These are phyloP conservation scores for Spilogale gracilis DNA, from an alignment of 2,113 vertebrate species.

Conservation along the genomic window DNA sequence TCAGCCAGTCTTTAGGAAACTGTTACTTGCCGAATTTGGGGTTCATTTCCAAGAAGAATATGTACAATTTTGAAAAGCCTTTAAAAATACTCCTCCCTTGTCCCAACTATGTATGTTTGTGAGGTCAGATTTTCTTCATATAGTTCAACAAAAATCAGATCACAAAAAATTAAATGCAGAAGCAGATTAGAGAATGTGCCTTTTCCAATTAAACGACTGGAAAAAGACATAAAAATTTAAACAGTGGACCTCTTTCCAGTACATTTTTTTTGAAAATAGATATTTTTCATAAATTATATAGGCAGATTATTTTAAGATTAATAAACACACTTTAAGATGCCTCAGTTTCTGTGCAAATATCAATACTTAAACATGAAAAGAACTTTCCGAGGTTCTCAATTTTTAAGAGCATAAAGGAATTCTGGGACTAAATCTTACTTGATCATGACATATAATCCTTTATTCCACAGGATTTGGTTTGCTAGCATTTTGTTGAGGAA, in stretches of 20 bases:
- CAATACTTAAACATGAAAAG: neutral
- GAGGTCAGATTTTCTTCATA: neutral
- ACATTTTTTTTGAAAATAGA: neutral
- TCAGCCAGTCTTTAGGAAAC: neutral
- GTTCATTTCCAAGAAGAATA: neutral
- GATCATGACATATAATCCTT: neutral
- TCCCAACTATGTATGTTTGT: neutral
- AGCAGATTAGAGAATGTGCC: neutral
- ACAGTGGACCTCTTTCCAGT: too few relatives aligned
- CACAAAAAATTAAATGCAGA: neutral
- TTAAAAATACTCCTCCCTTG: neutral
- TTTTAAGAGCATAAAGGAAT: neutral
- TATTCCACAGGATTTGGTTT: neutral
- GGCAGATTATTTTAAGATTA: neutral
- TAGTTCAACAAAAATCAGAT: neutral
- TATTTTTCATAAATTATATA: neutral
- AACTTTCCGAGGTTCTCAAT: neutral
- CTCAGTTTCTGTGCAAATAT: neutral
- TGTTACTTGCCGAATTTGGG: neutral
- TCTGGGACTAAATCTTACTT: neutral
- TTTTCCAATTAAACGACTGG: neutral
- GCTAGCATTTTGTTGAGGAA: neutral
- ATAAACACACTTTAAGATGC: neutral
- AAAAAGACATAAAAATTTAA: neutral
- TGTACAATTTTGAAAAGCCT: neutral